Conservation (phyloP, 2,113 vertebrate genomes). For the Oncorhynchus gorbuscha region DNA sequence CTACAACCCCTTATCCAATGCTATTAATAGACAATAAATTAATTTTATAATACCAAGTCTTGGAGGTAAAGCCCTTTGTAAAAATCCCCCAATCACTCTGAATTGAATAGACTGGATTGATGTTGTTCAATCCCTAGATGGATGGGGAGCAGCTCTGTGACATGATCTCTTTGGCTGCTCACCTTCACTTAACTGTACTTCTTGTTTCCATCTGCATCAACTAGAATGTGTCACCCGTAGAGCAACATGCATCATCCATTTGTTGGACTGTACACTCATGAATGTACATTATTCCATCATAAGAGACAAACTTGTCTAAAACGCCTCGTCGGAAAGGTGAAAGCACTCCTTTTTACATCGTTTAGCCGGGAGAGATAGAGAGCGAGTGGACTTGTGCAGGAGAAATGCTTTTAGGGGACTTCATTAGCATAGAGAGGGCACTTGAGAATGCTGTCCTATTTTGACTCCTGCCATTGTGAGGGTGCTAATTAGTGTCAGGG, state of each 20-base stretch:
- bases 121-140: not conserved
- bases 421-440: conserved; percentile 29
- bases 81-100: too few relatives aligned
- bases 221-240: not conserved
- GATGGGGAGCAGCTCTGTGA: not conserved
- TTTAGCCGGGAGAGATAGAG: conserved; percentile 3
- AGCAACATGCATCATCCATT: too few relatives aligned
- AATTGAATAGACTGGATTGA: too few relatives aligned
- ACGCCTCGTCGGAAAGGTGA: not conserved
- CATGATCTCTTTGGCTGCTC: too few relatives aligned
- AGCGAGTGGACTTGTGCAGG: not conserved
- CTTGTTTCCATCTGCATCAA: conserved; percentile 52
- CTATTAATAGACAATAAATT: too few relatives aligned
- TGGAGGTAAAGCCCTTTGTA: too few relatives aligned
- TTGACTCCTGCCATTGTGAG: conserved; percentile 36
- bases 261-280: too few relatives aligned
- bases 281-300: too few relatives aligned
- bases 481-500: conserved; percentile 46
- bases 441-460: conserved; percentile 37
- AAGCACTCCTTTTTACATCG: not conserved
- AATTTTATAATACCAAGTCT: too few relatives aligned
- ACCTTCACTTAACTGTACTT: too few relatives aligned
- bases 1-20: too few relatives aligned
- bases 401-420: conserved; percentile 55
- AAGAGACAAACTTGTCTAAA: too few relatives aligned